Evolutionary conservation across 2,888 invertebrate species (phyloP).

Genomic region (Oscheius sp.): DNA sequence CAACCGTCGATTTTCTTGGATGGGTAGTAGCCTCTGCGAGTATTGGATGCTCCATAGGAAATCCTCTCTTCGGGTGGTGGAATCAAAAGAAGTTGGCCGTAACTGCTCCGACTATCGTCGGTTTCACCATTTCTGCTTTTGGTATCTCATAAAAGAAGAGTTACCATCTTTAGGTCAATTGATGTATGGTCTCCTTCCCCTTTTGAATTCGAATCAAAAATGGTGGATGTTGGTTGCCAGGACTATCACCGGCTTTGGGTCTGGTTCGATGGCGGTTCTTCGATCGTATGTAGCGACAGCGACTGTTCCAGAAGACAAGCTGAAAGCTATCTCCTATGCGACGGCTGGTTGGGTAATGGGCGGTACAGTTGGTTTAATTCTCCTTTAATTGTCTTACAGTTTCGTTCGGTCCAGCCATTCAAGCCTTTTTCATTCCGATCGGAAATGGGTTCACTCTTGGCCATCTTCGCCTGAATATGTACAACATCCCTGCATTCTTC

Average conservation of each 20-base stretch:
- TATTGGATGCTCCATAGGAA: slow-evolving; percentile 47
- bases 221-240: slow-evolving; percentile 49
- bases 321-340: slow-evolving; percentile 48
- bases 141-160: slow-evolving; percentile 22
- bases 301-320: slow-evolving; percentile 44
- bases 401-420: background rate
- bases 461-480: slow-evolving; percentile 38
- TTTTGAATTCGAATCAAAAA: slow-evolving; percentile 32
- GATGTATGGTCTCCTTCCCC: slow-evolving; percentile 40
- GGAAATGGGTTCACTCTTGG: slow-evolving; percentile 39
- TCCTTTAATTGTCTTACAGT: slow-evolving; percentile 35
- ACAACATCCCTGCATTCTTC: slow-evolving; percentile 49
- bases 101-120: slow-evolving; percentile 39
- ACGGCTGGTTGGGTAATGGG: slow-evolving; percentile 49
- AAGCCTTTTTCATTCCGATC: slow-evolving; percentile 48
- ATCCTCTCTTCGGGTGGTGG: slow-evolving; percentile 50
- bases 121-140: slow-evolving; percentile 38
- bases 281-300: slow-evolving; percentile 48
- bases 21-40: slow-evolving; percentile 53
- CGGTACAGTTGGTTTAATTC: slow-evolving; percentile 45
- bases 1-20: slow-evolving; percentile 46
- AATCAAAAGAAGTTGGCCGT: slow-evolving; percentile 49
- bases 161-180: slow-evolving; percentile 30
- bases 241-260: slow-evolving; percentile 44
- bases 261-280: slow-evolving; percentile 43